Conservation (phyloP, 2,888 invertebrate genomes). For the Onchidella celtica region DNA sequence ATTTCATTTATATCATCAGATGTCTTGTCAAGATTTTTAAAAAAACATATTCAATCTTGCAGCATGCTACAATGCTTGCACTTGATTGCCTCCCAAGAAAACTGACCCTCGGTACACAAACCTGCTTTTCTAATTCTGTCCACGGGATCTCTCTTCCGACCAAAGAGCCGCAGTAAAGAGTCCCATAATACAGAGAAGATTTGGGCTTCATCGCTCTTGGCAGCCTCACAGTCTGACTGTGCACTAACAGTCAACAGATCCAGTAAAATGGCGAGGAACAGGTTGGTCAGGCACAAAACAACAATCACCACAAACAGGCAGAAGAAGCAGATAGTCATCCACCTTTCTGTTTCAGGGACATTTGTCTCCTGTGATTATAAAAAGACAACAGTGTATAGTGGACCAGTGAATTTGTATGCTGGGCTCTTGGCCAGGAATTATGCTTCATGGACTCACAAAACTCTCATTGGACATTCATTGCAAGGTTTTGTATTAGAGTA, state of each 20-base stretch:
- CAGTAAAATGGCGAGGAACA: constrained; percentile 32
- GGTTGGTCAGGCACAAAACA: constrained; percentile 22
- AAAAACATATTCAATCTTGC: too few relatives aligned
- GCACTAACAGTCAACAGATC: constrained; percentile 31
- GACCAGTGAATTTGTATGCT: too few relatives aligned
- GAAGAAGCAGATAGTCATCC: constrained; percentile 27
- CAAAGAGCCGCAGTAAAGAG: constrained; percentile 2
- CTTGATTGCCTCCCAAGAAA: too few relatives aligned
- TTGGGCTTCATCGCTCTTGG: constrained; percentile 34
- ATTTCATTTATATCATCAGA: too few relatives aligned
- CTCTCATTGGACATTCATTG: too few relatives aligned
- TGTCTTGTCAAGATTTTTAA: too few relatives aligned
- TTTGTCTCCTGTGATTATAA: constrained; percentile 28
- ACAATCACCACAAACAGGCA: constrained; percentile 21
- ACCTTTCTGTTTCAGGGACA: constrained; percentile 8
- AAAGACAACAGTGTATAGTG: too few relatives aligned
- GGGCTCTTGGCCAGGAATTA: too few relatives aligned
- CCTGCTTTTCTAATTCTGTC: neutral
- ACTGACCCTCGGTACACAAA: neutral
- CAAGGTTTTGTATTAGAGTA: too few relatives aligned
- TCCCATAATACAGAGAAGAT: constrained; percentile 31
- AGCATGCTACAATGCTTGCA: too few relatives aligned
- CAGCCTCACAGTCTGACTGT: constrained; percentile 30
- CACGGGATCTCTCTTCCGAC: constrained; percentile 1
- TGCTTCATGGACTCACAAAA: too few relatives aligned